Evolutionary conservation across 2,797 vertebrate genomes (phyloP), one percentile per base, ranked within the genome.

Genomic region (Pangasius sanitwongsei): DNA sequence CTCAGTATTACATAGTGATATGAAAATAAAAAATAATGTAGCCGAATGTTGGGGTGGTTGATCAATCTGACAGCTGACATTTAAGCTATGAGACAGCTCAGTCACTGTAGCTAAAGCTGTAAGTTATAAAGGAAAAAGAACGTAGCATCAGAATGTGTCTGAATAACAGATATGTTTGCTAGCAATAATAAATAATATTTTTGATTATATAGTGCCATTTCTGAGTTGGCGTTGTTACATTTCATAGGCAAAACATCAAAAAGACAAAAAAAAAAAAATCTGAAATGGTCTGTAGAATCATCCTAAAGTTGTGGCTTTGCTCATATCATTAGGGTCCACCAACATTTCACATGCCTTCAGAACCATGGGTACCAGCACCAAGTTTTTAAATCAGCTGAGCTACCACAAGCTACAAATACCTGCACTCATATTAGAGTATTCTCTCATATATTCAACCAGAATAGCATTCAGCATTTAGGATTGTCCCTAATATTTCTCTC

Each of bases 141-240:
- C 0, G 65, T 67, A 67, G n/a, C 69, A 70, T 69, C 7, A 16
- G 37, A 41, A 37, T 16, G 31, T 31, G 67, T 34, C n/a, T 37
- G 67, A 69, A n/a, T 31, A 69, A 70, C n/a, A 37, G 67, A 15
- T 16, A 41, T 20, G 8, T 41, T 41, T 74, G 12, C 13, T 34
- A 69, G 37, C 37, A 74, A 8, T 74, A 41, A 20, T 41, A 37
- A 70, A 20, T 20, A 34, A 70, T 41, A 74, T 74, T 41, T 74
- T 74, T 3, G 7, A 41, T 41, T 44, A 0, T 23, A 9, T 74
- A 20, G 37, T 11, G 20, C 20, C 37, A 23, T 74, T 25, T 74
- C 37, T 41, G 8, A 41, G 0, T 20, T 20, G 3, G 20, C 0
- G 20, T 1, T 1, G 12, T 31, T 16, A 31, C 13, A 31, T 67